phyloP scores from a whole-genome alignment of 2,888 invertebrate genomes.

The Habroteleia sp. region DNA sequence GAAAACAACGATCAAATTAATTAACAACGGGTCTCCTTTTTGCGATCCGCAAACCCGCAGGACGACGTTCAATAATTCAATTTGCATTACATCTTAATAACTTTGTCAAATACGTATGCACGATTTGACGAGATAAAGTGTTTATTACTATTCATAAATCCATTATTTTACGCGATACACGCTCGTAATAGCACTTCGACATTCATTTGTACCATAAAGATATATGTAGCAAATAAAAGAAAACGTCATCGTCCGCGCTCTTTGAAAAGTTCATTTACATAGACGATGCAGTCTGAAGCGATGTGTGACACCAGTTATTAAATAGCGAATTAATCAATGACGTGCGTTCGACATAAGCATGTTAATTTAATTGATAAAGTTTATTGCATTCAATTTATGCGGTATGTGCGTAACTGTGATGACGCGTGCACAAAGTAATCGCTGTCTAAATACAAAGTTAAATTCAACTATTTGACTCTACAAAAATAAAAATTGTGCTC shows the following conservation, averaged over 20 bases:
- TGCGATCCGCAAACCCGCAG: not conserved
- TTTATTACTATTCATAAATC: constrained; percentile 39
- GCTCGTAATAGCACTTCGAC: constrained; percentile 27
- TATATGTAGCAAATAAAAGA: constrained; percentile 22
- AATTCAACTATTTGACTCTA: constrained; percentile 13
- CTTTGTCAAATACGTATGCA: constrained; percentile 13
- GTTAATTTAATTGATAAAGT: constrained; percentile 55
- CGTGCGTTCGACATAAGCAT: constrained; percentile 39
- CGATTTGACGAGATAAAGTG: constrained; percentile 11
- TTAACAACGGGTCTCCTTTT: no score
- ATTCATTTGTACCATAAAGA: constrained; percentile 25
- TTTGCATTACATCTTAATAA: constrained; percentile 35
- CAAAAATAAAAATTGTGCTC: no score
- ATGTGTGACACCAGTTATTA: constrained; percentile 37
- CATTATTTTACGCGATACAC: constrained; percentile 37
- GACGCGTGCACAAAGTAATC: constrained; percentile 19
- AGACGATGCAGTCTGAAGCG: constrained; percentile 7
- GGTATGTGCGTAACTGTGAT: not conserved
- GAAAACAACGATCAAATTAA: constrained; percentile 7
- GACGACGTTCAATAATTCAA: constrained; percentile 16
- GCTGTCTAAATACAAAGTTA: constrained; percentile 14
- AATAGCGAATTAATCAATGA: constrained; percentile 51
- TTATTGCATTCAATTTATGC: constrained; percentile 36
- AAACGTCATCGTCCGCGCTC: constrained; percentile 2
- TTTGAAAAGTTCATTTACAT: constrained; percentile 47